These are phyloP conservation scores for Peromyscus aztecus DNA, from an alignment of 2,797 vertebrate species.

Conservation along the genomic window DNA sequence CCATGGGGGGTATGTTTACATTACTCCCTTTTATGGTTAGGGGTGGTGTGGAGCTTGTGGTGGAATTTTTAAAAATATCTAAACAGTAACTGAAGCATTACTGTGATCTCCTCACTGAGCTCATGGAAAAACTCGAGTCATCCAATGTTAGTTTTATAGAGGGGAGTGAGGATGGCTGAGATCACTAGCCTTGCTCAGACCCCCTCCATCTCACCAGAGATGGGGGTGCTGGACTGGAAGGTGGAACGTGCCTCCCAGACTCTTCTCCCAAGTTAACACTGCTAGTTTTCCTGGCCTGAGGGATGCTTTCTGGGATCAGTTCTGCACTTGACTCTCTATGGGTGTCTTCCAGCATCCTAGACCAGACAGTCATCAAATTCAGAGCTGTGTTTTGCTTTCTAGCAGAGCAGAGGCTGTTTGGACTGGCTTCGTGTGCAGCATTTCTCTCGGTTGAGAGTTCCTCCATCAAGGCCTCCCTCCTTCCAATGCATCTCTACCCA, in stretches of 20 bases:
- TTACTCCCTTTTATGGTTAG: conserved; percentile 72
- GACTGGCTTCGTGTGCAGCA: background rate
- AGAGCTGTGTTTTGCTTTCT: conserved; percentile 28
- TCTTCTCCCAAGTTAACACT: background rate
- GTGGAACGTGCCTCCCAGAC: background rate
- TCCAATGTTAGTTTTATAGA: conserved; percentile 62
- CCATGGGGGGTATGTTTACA: conserved; percentile 62
- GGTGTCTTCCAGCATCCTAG: background rate
- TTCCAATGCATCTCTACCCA: background rate
- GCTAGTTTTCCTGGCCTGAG: background rate
- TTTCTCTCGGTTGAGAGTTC: background rate
- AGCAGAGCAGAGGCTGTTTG: background rate
- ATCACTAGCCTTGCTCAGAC: conserved; percentile 48
- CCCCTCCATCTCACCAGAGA: conserved; percentile 1
- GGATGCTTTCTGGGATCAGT: background rate
- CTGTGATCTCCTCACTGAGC: conserved; percentile 70
- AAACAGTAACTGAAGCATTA: conserved; percentile 70
- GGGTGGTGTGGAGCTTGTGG: background rate
- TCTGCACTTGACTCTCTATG: background rate
- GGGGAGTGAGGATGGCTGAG: background rate
- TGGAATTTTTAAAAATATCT: conserved; percentile 51
- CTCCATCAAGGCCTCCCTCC: background rate
- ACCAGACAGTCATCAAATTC: background rate
- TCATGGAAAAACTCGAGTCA: conserved; percentile 80
- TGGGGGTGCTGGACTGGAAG: background rate